Evolutionary conservation across 2,888 invertebrate species (phyloP).

Genomic region (Temnothorax unifasciatus): DNA sequence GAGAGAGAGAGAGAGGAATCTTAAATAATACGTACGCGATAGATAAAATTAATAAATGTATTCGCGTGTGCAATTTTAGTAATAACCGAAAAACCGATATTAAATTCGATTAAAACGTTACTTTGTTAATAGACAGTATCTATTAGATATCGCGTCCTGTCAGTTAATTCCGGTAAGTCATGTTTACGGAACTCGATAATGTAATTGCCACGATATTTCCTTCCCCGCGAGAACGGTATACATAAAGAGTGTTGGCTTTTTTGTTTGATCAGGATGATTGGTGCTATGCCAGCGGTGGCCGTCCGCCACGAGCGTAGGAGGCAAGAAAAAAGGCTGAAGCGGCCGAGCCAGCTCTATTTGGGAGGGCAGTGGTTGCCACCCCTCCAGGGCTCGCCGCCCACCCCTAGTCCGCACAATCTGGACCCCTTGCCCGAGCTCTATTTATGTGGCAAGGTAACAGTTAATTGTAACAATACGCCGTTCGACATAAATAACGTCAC

Average conservation of each 20-base stretch:
- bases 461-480: not conserved
- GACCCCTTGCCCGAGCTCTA: constrained; percentile 90
- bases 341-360: constrained; percentile 89
- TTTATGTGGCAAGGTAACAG: constrained; percentile 90
- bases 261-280: constrained; percentile 90
- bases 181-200: constrained; percentile 6
- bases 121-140: not conserved
- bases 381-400: constrained; percentile 88
- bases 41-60: not conserved
- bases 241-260: not conserved
- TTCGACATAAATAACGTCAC: not conserved
- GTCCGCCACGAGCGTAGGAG: constrained; percentile 93
- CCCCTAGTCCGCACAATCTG: constrained; percentile 89
- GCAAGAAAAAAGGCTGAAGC: constrained; percentile 90
- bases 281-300: constrained; percentile 95
- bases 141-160: not conserved
- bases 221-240: not conserved
- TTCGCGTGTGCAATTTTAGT: not conserved
- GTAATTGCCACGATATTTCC: not conserved
- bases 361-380: constrained; percentile 89
- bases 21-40: not conserved
- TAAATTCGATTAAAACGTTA: not conserved
- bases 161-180: not conserved
- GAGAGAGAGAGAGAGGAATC: not conserved
- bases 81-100: constrained; percentile 1